These are phyloP conservation scores for Temnopleurus reevesii DNA, from an alignment of 53 echinoderm and acorn worm species.

Conservation along the genomic window DNA sequence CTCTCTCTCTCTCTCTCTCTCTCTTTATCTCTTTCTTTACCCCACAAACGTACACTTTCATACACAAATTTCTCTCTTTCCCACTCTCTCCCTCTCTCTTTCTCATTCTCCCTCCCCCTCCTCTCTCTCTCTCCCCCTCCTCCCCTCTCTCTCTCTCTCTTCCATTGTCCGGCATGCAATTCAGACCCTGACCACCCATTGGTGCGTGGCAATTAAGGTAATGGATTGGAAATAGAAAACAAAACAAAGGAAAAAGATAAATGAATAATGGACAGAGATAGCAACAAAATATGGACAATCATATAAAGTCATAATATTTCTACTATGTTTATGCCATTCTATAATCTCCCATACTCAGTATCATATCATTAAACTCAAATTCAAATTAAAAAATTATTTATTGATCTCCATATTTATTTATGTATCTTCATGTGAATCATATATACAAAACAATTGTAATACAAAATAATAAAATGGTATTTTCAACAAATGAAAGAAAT, in stretches of 20 bases:
- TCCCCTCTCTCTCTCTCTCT: neutral
- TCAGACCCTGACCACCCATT: neutral
- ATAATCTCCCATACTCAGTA: neutral
- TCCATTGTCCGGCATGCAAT: no score
- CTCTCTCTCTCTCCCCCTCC: no score
- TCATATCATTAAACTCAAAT: neutral
- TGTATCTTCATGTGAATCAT: no score
- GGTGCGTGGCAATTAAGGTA: neutral
- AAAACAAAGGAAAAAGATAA: no score
- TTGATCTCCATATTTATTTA: no score
- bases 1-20: neutral
- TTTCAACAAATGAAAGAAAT: no score
- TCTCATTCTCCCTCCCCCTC: neutral
- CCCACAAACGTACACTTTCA: neutral
- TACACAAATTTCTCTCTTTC: neutral
- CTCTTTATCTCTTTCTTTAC: neutral
- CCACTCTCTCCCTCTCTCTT: neutral
- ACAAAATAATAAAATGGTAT: no score
- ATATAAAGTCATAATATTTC: neutral
- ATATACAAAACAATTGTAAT: no score
- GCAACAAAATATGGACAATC: neutral
- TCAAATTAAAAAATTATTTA: no score
- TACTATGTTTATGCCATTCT: neutral
- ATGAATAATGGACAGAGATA: neutral
- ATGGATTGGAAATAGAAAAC: neutral